Evolutionary conservation across 2,113 vertebrate species (phyloP).

Genomic region (Dolichallabes microphthalmus): DNA sequence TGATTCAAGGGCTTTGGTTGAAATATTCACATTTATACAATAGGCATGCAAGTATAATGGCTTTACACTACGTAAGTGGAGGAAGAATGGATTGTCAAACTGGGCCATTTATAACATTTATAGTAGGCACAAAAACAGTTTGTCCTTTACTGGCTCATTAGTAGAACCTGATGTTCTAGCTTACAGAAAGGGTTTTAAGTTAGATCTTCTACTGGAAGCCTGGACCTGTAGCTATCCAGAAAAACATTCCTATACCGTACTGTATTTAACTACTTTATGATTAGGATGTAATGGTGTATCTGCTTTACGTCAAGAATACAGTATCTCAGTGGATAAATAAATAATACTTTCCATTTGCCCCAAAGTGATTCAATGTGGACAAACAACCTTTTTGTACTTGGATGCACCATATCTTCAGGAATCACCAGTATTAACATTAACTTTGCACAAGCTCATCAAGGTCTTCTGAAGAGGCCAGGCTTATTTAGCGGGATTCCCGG

Average conservation of each 20-base stretch:
- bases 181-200: background rate
- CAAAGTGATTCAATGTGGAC: background rate
- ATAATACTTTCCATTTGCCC: background rate
- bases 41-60: too few relatives aligned
- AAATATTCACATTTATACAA: too few relatives aligned
- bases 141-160: background rate
- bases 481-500: constrained; percentile 1
- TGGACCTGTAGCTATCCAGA: background rate
- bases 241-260: background rate
- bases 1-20: too few relatives aligned
- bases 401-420: background rate
- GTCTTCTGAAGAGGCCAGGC: background rate
- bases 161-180: background rate
- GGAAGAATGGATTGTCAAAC: too few relatives aligned
- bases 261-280: background rate
- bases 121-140: too few relatives aligned
- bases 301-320: background rate
- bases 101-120: too few relatives aligned
- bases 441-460: constrained; percentile 11
- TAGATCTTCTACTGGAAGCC: background rate
- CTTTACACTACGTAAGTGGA: too few relatives aligned
- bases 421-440: constrained; percentile 7
- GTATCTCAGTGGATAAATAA: background rate
- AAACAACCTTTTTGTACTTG: background rate
- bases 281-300: background rate